Conservation (phyloP, 2,888 invertebrate species). For the Notodonta ziczac region DNA sequence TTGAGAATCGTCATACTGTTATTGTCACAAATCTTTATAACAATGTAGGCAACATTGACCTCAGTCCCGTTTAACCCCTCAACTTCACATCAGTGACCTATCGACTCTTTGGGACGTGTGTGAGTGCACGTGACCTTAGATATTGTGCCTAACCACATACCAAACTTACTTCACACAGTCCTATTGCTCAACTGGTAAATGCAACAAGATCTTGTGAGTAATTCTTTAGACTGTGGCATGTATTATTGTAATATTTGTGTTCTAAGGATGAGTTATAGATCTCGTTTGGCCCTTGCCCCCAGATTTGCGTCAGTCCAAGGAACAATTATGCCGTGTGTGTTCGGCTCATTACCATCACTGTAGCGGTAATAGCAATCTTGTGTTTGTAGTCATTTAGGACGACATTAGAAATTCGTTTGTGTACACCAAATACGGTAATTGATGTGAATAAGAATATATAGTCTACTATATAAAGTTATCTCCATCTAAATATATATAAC, state of each 20-base stretch:
- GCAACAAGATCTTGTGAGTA: constrained; percentile 19
- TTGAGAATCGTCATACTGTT: constrained; percentile 52
- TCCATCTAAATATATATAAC: no score
- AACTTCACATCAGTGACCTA: constrained; percentile 65
- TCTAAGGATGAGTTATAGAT: constrained; percentile 68
- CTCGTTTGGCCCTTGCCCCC: constrained; percentile 69
- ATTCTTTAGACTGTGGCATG: constrained; percentile 33
- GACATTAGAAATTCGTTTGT: background rate
- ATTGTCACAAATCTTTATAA: constrained; percentile 66
- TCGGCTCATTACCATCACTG: constrained; percentile 57
- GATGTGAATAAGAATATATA: no score
- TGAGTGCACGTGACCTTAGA: constrained; percentile 53
- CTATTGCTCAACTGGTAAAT: constrained; percentile 8
- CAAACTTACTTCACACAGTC: constrained; percentile 9
- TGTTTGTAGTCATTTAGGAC: constrained; percentile 9
- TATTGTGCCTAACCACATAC: constrained; percentile 24
- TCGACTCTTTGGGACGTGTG: constrained; percentile 71
- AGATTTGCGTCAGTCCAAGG: constrained; percentile 73
- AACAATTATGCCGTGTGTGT: constrained; percentile 74
- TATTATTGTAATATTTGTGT: constrained; percentile 13
- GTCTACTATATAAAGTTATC: no score
- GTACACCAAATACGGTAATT: background rate
- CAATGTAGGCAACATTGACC: constrained; percentile 78
- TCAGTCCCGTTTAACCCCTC: constrained; percentile 58
- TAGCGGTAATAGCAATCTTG: constrained; percentile 24